phyloP scores from a whole-genome alignment of 2,888 invertebrate genomes.

The Troides helena region DNA sequence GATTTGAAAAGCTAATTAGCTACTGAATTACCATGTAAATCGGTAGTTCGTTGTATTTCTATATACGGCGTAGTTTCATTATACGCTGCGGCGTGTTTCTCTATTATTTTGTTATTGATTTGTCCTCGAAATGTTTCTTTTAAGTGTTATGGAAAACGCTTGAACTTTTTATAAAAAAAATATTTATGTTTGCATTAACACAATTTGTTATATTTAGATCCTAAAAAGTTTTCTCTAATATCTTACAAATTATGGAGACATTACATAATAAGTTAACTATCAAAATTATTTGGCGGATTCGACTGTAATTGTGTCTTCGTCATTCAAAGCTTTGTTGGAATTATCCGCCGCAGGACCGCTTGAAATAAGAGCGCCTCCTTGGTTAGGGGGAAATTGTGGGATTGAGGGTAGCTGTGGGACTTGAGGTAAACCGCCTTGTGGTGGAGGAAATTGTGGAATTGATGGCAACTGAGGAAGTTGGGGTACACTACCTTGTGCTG shows the following conservation, averaged over 20 bases:
- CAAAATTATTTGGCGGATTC: slow-evolving; percentile 53
- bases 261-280: not conserved
- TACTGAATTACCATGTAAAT: not conserved
- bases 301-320: slow-evolving; percentile 71
- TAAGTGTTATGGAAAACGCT: not conserved
- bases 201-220: not conserved
- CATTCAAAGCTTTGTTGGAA: slow-evolving; percentile 57
- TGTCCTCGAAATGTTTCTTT: not conserved
- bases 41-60: not conserved
- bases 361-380: slow-evolving; percentile 29
- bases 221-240: not conserved
- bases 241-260: not conserved
- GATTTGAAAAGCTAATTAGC: not conserved
- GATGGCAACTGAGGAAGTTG: slow-evolving; percentile 27
- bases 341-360: slow-evolving; percentile 49
- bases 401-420: slow-evolving; percentile 38
- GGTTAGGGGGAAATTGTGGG: slow-evolving; percentile 44
- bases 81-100: not conserved
- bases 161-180: not conserved
- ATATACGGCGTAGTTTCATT: not conserved
- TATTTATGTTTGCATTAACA: not conserved
- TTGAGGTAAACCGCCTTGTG: slow-evolving; percentile 35
- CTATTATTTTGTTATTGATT: not conserved
- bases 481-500: slow-evolving; percentile 30
- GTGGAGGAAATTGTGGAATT: slow-evolving; percentile 34